phyloP scores from a whole-genome alignment of 2,888 invertebrate species.

The Digitonthophagus gazella region DNA sequence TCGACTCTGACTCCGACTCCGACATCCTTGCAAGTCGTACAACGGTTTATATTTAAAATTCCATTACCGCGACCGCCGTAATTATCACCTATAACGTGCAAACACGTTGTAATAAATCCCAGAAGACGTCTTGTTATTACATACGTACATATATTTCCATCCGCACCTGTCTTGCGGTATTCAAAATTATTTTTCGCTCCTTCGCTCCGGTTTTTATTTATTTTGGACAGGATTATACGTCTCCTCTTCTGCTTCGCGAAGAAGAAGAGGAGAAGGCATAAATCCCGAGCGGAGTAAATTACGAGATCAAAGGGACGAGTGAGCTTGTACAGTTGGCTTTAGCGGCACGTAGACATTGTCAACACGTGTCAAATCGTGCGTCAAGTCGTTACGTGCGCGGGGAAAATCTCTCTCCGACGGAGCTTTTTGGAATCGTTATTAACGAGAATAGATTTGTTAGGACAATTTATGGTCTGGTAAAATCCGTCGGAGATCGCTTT shows the following conservation, averaged over 20 bases:
- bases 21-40: constrained; percentile 1
- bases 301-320: constrained; percentile 37
- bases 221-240: not conserved
- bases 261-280: constrained; percentile 21
- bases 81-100: constrained; percentile 25
- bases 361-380: constrained; percentile 44
- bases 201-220: not conserved
- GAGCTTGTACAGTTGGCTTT: constrained; percentile 32
- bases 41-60: constrained; percentile 28
- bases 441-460: constrained; percentile 46
- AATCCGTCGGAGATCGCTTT: constrained; percentile 34
- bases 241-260: not conserved
- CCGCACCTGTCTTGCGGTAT: not conserved
- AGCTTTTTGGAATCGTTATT: constrained; percentile 38
- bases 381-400: constrained; percentile 30
- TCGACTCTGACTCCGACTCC: too few species aligned
- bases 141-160: not conserved
- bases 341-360: constrained; percentile 37
- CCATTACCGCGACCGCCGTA: constrained; percentile 19
- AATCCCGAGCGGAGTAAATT: constrained; percentile 41
- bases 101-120: constrained; percentile 22
- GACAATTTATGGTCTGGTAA: constrained; percentile 47
- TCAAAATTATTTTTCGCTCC: not conserved
- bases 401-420: constrained; percentile 25
- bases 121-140: too few species aligned